Base-by-base conservation (phyloP, 2,888 invertebrate species). In the Cataglyphis altisquamis region DNA sequence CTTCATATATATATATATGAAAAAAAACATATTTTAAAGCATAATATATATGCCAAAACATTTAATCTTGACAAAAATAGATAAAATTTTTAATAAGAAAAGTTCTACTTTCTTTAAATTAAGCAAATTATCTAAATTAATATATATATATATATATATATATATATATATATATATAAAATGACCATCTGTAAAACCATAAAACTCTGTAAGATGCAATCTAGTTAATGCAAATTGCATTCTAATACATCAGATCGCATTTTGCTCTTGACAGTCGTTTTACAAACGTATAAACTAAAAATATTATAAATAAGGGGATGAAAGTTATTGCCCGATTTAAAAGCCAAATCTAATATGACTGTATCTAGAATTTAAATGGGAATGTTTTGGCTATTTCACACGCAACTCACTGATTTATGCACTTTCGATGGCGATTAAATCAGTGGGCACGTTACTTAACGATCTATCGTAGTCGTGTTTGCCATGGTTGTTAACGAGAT, bases 401-500 rank as follows among this genome's bases (percentile, higher is more conserved):
- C 66, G 77, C n/a, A 77, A 41, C 12, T 48, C 39, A 67, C 25
- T 68, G 78, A 80, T 80, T 48, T 70, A 62, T 70, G 48, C 48
- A 60, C 32, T 60, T 60, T 78, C 78, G 3, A 80, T 25, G 78
- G 25, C 45, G 68, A 80, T 70, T 60, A 18, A 78, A 78, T 32
- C 57, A 55, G 10, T 41, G 57, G 10, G 57, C 60, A 60, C 21
- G 68, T 60, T 68, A 32, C 45, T 68, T 60, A 70, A 80, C 60
- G 82, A 78, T 87, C 81, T 80, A 55, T 70, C 41, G 48, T 68
- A 66, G 66, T 64, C 80, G 29, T 57, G 75, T 80, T 64, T 29
- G n/a, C 57, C 72, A 78, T 63, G 36, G 66, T 62, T 86, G 82
- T 87, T 85, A 86, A 89, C 89, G 84, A 67, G 87, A 87, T 83